These are phyloP conservation scores for Philotrypesis tridentata DNA, from an alignment of 1,140 invertebrate species.

Conservation along the genomic window DNA sequence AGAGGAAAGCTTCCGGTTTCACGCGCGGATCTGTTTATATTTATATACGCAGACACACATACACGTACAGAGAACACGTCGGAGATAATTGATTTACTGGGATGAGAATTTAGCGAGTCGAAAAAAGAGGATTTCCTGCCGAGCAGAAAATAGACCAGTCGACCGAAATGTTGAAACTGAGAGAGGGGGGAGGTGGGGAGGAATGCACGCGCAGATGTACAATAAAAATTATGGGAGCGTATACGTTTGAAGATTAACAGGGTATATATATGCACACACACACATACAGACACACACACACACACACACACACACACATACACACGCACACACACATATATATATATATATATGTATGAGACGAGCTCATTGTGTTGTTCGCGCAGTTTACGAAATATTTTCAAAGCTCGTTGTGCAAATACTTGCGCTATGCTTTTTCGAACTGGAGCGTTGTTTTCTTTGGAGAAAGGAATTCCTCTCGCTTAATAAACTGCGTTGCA, in stretches of 20 bases:
- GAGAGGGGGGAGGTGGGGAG: too few species aligned
- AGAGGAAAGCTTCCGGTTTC: not conserved
- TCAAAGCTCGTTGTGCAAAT: not conserved
- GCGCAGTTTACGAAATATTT: not conserved
- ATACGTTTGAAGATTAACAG: too few species aligned
- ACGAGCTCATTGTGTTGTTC: not conserved
- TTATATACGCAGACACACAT: too few species aligned
- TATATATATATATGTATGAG: too few species aligned
- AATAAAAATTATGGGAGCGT: too few species aligned
- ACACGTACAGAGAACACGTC: too few species aligned
- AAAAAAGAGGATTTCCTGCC: not conserved
- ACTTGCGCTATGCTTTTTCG: not conserved
- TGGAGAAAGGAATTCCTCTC: constrained; percentile 1
- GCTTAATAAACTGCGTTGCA: constrained; percentile 24
- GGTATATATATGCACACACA: too few species aligned
- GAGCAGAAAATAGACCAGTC: not conserved
- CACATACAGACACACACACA: too few species aligned
- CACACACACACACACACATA: too few species aligned
- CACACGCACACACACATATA: too few species aligned
- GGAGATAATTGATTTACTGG: not conserved
- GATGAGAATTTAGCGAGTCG: not conserved
- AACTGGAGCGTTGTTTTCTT: not conserved
- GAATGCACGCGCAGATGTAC: too few species aligned
- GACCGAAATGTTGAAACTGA: not conserved
- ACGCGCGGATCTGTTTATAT: not conserved